Base-by-base conservation (phyloP, 2,888 invertebrate species). In the Chaetoderma sp. region DNA sequence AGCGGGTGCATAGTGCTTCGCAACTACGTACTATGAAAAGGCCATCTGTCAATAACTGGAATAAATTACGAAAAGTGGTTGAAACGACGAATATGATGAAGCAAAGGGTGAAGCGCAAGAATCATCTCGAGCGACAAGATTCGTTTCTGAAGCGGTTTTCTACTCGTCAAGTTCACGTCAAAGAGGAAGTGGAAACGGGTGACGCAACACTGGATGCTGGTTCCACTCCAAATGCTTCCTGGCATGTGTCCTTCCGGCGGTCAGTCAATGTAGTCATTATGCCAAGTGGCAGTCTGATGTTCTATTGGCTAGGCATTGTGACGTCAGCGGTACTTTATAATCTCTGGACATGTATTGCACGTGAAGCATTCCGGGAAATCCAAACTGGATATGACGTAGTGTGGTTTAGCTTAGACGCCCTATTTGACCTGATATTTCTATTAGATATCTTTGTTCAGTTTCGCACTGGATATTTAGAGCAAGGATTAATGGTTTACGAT, bases 221-320 rank as follows among this genome's bases (percentile, higher is more conserved):
- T 56, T n/a, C n/a, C n/a, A n/a, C n/a, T n/a, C 4, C 27, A 28
- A 42, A 44, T 30, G 30, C 32, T 13, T 32, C 28, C 28, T 52
- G 52, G 52, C n/a, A n/a, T n/a, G n/a, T n/a, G n/a, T n/a, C n/a
- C n/a, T n/a, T n/a, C n/a, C n/a, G n/a, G n/a, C 33, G 25, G 39
- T n/a, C 44, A 58, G 49, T 5, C 49, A 56, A 16, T 44, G 52
- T 52, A 4, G 52, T 52, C 32, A 93, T 97, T 75, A 96, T 96
- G 88, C 96, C 96, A 0, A 96, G 97, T 88, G 95, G 95, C 82
- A 95, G 94, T 87, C 94, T 95, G 88, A 95, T 95, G 89, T 97
- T 96, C 89, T 94, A 95, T 87, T 97, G 97, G 97, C 88, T 97
- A 76, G 92, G 94, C 90, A 87, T 95, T 71, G 90, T 96, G 77